Base-by-base conservation (phyloP, 2,113 vertebrate genomes). In the Gymnobelideus leadbeateri region DNA sequence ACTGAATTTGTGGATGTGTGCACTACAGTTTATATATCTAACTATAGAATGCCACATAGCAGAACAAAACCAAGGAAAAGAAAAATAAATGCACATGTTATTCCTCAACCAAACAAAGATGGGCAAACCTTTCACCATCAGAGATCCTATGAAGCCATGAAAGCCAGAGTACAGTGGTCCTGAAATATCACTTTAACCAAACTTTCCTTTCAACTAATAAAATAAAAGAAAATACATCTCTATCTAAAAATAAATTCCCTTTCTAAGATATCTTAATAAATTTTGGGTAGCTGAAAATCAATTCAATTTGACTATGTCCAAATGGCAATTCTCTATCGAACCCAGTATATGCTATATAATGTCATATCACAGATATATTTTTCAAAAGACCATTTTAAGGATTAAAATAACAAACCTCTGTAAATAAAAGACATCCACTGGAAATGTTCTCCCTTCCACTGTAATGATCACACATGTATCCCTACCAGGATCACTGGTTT, bases 351-450 rank as follows among this genome's bases (percentile, higher is more conserved):
- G 16, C 61, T 52, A 92, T 0, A 1, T 26, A 25, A 28, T 2
- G 43, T 55, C 28, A 46, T 52, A 90, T 7, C 12, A 93, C 47
- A 97, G 47, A 0, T 89, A 91, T 31, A 55, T 14, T 89, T 68
- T 31, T 77, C 96, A 53, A 94, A 90, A 14, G 68, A 90, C 16
- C 55, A 54, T 16, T 94, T 57, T 37, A 90, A 97, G 55, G 94
- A 97, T 0, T 92, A 96, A 97, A 91, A 94, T 21, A 97, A 89
- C 98, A 97, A 89, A 99, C 99, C 99, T 99, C 98, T 99, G 99
- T 0, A 99, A 99, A 98, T 99, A 99, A 98, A 99, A 99, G 95
- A 99, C 97, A 95, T 99, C 99, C 98, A 99, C 99, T 0, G 99
- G 99, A 98, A 99, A 99, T 0, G 99, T 99, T 89, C 99, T 99